These are phyloP conservation scores for Ochropacha duplaris DNA, from an alignment of 2,888 invertebrate species.

Conservation along the genomic window DNA sequence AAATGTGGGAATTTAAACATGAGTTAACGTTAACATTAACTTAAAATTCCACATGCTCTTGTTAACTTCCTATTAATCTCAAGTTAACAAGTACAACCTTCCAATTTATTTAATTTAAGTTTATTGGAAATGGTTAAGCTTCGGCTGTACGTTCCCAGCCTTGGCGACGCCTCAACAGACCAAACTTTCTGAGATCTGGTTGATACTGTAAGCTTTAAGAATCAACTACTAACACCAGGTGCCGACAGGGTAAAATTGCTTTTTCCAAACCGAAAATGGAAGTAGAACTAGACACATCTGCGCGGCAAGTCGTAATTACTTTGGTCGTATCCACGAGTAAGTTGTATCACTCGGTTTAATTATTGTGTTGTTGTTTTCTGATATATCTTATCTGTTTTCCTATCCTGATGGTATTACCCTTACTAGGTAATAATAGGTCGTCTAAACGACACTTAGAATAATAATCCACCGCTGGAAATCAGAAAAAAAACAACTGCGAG, in stretches of 20 bases:
- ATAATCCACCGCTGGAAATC: background rate
- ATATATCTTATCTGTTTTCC: background rate
- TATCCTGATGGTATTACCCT: background rate
- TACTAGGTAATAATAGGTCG: too few species aligned
- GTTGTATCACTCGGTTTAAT: constrained; percentile 23
- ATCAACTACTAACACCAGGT: constrained; percentile 25
- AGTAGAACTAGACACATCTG: constrained; percentile 51
- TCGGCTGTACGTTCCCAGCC: background rate
- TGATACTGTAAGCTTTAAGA: constrained; percentile 34
- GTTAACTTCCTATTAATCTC: background rate
- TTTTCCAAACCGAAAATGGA: constrained; percentile 37
- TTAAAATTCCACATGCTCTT: background rate
- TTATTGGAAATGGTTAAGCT: background rate
- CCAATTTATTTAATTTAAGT: background rate
- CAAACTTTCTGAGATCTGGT: constrained; percentile 35
- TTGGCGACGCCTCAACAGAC: background rate
- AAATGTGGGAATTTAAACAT: background rate
- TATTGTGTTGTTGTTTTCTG: background rate
- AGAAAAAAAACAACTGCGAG: background rate
- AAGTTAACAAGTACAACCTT: background rate
- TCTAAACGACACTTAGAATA: background rate
- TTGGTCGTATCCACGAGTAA: constrained; percentile 32
- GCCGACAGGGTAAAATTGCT: constrained; percentile 44
- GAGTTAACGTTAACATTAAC: too few species aligned
- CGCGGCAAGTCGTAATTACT: constrained; percentile 49